A percentile compares a stretch with the other conserved stretches of the same genome.
Evolutionary conservation across 2,888 invertebrate genomes (phyloP).

Genomic region (Vannuccia rotundouncinata): DNA sequence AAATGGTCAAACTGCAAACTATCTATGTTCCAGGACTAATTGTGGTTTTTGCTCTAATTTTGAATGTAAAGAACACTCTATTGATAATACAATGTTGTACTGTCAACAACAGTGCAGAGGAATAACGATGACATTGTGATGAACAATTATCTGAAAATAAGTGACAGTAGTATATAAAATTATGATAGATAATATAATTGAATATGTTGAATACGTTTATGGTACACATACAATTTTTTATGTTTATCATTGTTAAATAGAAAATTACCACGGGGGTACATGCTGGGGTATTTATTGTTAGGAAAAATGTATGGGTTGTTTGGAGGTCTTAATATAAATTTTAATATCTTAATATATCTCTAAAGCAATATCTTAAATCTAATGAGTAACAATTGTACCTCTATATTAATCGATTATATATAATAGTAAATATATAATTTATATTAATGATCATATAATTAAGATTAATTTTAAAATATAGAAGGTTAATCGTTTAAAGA

Average conservation of each 20-base stretch:
- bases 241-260: conserved; percentile 1
- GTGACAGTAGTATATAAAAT: conserved; percentile 1
- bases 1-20: not conserved
- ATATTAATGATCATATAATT: too few species aligned
- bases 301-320: too few species aligned
- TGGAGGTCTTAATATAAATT: too few species aligned
- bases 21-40: conserved; percentile 16
- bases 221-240: conserved; percentile 11
- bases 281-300: too few species aligned
- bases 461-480: too few species aligned
- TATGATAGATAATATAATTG: not conserved
- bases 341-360: too few species aligned
- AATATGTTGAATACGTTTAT: not conserved
- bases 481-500: too few species aligned
- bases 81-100: conserved; percentile 8
- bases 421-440: too few species aligned
- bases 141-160: conserved; percentile 17
- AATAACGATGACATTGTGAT: conserved; percentile 9
- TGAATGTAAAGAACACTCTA: not conserved
- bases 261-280: conserved; percentile 5
- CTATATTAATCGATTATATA: too few species aligned
- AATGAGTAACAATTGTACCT: too few species aligned
- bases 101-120: conserved; percentile 9
- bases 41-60: not conserved
- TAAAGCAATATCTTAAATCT: too few species aligned